Evolutionary conservation across 2,797 vertebrate genomes (phyloP).

Genomic region (Hydrolagus colliei): DNA sequence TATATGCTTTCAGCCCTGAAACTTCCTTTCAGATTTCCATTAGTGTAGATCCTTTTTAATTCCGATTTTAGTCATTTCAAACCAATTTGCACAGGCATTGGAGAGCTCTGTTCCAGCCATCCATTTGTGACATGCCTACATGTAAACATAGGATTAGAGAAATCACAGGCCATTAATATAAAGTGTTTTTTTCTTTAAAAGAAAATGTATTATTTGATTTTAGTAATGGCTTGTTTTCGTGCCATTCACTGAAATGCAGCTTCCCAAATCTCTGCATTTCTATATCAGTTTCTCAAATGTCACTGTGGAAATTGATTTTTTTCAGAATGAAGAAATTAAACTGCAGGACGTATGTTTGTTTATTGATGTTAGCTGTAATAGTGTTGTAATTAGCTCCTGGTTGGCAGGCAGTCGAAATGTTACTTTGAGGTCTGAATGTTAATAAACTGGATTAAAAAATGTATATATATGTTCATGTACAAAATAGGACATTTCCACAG

Average conservation of each 20-base stretch:
- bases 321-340: neutral
- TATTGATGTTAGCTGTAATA: neutral
- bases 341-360: conserved; percentile 15
- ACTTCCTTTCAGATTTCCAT: neutral
- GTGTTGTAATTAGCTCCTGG: neutral
- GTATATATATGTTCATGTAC: neutral
- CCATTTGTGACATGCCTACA: neutral
- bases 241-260: neutral
- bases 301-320: neutral
- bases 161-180: neutral
- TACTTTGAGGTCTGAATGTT: neutral
- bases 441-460: conserved; percentile 10
- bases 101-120: neutral
- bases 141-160: neutral
- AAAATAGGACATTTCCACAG: neutral
- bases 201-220: neutral
- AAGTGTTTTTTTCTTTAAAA: neutral
- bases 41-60: neutral
- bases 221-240: neutral
- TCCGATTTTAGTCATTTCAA: conserved; percentile 3
- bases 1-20: neutral
- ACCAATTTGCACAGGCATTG: conserved; percentile 11
- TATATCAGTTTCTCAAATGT: conserved; percentile 5
- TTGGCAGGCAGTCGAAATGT: neutral
- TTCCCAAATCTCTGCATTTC: neutral